Evolutionary conservation across 1,140 invertebrate genomes (phyloP), one percentile per base, ranked within the genome.

Genomic region (Campoletis sonorensis): DNA sequence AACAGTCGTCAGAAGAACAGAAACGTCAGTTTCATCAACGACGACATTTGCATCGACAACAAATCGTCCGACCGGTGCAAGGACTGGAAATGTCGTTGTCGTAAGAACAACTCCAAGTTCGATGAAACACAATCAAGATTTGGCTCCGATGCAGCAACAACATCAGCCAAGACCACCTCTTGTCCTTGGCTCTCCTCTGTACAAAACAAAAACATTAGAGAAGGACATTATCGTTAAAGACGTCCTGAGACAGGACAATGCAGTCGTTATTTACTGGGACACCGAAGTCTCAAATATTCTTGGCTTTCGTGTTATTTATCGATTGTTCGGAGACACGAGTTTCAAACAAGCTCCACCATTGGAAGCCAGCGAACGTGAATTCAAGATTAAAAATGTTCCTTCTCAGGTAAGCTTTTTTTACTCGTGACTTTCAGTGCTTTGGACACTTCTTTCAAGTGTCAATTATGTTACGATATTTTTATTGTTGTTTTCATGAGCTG

Each of bases 321-420:
- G 97, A 73, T 91, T 98, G 15, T 98, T 98, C 87, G 97, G 97
- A 0, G 97, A 98, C 84, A 95, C 96, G 84, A 96, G 94, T 81
- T 98, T 98, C 89, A 97, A 98, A 84, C 95, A 97, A 87, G 97
- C 97, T 0, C 96, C 97, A 23, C 96, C 96, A 0, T 91, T 98
- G 49, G 96, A 97, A 89, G 95, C 96, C 0, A 97, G 95, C 81
- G 96, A 98, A 90, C 92, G 97, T 83, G 96, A 98, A 90, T 98
- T 98, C 87, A 97, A 96, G 91, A 97, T 98, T 68, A 97, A 97
- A 91, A 98, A 97, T 88, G 96, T 98, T 72, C 97, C 97, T 0
- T 94, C 95, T 5, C 96, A 97, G 93, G 96, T 97, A 90, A 91
- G 87, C 85, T 77, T 73, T 21, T 23, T 75, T 8, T 18, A 13